Base-by-base conservation (phyloP, 2,113 vertebrate genomes). In the Pitta sordida region DNA sequence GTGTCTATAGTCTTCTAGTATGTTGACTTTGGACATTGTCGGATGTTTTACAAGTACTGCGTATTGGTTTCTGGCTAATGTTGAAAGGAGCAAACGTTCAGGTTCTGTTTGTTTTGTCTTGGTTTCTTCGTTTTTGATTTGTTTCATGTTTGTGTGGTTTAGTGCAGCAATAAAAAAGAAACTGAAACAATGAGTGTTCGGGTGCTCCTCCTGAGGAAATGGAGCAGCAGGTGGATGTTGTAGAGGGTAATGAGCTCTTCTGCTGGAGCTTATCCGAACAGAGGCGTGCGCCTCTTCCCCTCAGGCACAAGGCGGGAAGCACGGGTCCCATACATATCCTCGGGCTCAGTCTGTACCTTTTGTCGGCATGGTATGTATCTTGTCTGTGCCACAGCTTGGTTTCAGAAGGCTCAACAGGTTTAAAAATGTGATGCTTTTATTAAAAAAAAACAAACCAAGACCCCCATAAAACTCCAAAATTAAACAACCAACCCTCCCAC, bases 321-420 rank as follows among this genome's bases (percentile, higher is more conserved):
- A n/a, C n/a, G n/a, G n/a, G n/a, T n/a, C n/a, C n/a, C n/a, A n/a
- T n/a, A n/a, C n/a, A n/a, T n/a, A n/a, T n/a, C n/a, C n/a, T n/a
- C n/a, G n/a, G n/a, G n/a, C n/a, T n/a, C n/a, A n/a, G n/a, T n/a
- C n/a, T n/a, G n/a, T n/a, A n/a, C n/a, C n/a, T n/a, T n/a, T n/a
- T n/a, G n/a, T n/a, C n/a, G n/a, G 15, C 55, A 20, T 3, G 7
- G 27, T 2, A 0, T 2, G 0, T 19, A 2, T 26, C 10, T 39
- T 49, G 15, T 14, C 9, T 53, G 21, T 34, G 63, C 30, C 16
- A 15, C 13, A 21, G 0, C 20, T 58, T 49, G 27, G 23, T 39
- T 80, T 68, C 9, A 13, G 11, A 32, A 73, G 4, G 10, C 44
- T 32, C 6, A 24, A 22, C 22, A 36, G 7, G 15, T 62, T 80